Percentiles rank a stretch among this genome's conserved stretches.
phyloP scores from a whole-genome alignment of 2,888 invertebrate species.

The Tenodera sinensis region DNA sequence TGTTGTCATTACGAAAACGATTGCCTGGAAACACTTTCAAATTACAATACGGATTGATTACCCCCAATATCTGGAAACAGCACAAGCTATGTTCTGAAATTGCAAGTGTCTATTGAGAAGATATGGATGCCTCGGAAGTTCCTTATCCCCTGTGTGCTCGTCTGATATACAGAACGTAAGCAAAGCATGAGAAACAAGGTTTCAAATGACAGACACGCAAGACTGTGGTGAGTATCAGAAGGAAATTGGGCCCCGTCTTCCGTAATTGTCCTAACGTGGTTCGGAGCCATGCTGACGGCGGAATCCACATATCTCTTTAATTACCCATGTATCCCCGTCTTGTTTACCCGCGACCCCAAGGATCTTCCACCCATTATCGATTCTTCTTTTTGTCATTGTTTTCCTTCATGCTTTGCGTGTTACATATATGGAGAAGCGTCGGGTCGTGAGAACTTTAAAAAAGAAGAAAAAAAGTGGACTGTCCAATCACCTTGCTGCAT shows the following conservation, averaged over 20 bases:
- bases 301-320: background rate
- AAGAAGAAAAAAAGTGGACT: background rate
- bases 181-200: too few relatives aligned
- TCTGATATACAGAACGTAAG: too few relatives aligned
- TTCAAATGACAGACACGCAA: background rate
- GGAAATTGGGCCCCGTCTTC: background rate
- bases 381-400: background rate
- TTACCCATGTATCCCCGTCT: background rate
- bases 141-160: too few relatives aligned
- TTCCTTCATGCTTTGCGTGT: background rate
- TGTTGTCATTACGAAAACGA: too few relatives aligned
- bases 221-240: background rate
- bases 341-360: background rate
- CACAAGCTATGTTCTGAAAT: too few relatives aligned
- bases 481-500: background rate
- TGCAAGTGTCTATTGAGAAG: too few relatives aligned
- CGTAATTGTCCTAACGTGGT: background rate
- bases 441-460: background rate
- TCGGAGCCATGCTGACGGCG: background rate
- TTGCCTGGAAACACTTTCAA: too few relatives aligned
- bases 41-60: too few relatives aligned
- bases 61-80: too few relatives aligned
- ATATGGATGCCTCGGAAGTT: too few relatives aligned
- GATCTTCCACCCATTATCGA: background rate
- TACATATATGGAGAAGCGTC: background rate